Evolutionary conservation across 2,888 invertebrate genomes (phyloP), one percentile per base, ranked within the genome.

Genomic region (Chaetoderma sp.): DNA sequence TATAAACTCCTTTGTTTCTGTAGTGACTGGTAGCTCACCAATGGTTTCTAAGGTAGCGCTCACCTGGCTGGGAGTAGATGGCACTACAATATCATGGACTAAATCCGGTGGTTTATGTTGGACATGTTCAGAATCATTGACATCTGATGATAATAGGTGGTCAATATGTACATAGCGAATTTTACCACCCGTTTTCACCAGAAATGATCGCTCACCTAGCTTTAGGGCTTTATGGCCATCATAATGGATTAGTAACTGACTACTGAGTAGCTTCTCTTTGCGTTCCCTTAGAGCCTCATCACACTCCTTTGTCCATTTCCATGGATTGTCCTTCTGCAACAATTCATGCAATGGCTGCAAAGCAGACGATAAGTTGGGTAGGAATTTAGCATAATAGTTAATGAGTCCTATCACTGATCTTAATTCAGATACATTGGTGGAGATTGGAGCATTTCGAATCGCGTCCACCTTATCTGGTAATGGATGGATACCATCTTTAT

Each of bases 401-500:
- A 64, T 23, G 18, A 64, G 27, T 23, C 60, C 64, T 1, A 60
- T 18, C 18, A 54, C 28, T 3, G 47, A 58, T 18, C 42, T 13
- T 5, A 63, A 13, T 28, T 63, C 28, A 8, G 18, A 18, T 4
- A 58, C 49, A 36, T 64, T 60, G 2, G 32, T 13, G 18, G 64
- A 60, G 21, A 18, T 21, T 1, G 60, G 36, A 5, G 32, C 52
- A 4, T 54, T 32, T 45, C 23, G 5, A n/a, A 64, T 47, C 4
- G 63, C 63, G 13, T 33, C 18, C 4, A 67, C 60, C 39, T 64
- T 67, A 4, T 60, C 47, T n/a, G 47, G 42, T 10, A 42, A 45
- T 5, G 32, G 36, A 21, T 57, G 52, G 3, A 60, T 30, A 8
- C 67, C 67, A 28, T 63, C 33, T 18, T 49, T 39, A 27, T 39